Evolutionary conservation across 2,888 invertebrate species (phyloP), one percentile per base, ranked within the genome.

Genomic region (Glaucopsyche alexis): DNA sequence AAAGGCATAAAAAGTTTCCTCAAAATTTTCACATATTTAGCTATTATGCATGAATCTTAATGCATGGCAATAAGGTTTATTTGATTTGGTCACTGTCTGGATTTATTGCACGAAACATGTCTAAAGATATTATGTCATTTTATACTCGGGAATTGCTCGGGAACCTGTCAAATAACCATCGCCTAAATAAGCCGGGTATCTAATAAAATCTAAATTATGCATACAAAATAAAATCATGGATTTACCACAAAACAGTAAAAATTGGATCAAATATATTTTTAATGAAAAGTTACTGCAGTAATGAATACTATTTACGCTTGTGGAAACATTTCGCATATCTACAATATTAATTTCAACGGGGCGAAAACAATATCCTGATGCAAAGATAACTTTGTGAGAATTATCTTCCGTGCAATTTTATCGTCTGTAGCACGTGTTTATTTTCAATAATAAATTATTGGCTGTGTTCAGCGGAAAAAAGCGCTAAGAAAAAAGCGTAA

Each of bases 361-460:
- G 49, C 69, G 49, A 49, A 49, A 69, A 49, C 69, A 69, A 69
- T 69, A 69, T 47, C 13, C 69, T 19, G 47, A 67, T 67, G 67
- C 47, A 60, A 45, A 45, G 67, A 45, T 67, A 67, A 67, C 69
- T 69, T 47, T 49, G 29, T 29, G 45, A 47, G 47, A 49, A 69
- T 47, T 69, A 47, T 42, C 60, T 60, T 66, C 16, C 14, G 45
- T 49, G 29, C n/a, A 69, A 69, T 69, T 67, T 45, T 69, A 69
- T 69, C 49, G 19, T 66, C 42, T 38, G 29, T 29, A 60, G 29
- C 60, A 13, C 60, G 60, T 60, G 60, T 60, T 60, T 60, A 38
- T 60, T 60, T 60, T 60, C 8, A 60, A 60, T 60, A 19, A 55
- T 55, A 19, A 16, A 16, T 55, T 7, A 16, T 4, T 42, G 6